Percentiles rank a stretch among this genome's conserved stretches.
These are phyloP conservation scores for Spilogale gracilis DNA, from an alignment of 2,113 vertebrate species.

Conservation along the genomic window DNA sequence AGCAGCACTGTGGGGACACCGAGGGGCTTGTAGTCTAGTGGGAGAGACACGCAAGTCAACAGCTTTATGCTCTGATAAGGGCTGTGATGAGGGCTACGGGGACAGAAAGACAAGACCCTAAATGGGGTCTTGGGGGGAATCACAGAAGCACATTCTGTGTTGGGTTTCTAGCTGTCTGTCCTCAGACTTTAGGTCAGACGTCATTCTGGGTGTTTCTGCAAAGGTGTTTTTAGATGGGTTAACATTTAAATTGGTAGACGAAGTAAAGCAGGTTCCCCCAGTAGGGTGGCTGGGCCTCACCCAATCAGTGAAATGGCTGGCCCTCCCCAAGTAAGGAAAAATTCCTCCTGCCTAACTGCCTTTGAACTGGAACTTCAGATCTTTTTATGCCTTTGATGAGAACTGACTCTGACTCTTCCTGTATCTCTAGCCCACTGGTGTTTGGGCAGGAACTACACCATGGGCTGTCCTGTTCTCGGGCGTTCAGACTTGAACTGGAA, in stretches of 20 bases:
- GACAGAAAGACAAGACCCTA: not conserved
- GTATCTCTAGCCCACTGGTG: not conserved
- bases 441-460: not conserved
- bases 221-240: not conserved
- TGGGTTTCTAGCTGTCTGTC: not conserved
- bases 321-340: not conserved
- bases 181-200: not conserved
- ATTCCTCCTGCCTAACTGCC: not conserved
- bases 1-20: not conserved
- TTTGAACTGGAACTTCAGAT: not conserved
- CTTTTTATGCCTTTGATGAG: not conserved
- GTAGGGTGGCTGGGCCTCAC: not conserved
- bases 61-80: not conserved
- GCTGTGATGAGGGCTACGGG: not conserved
- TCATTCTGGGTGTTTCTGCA: not conserved
- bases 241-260: not conserved
- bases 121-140: not conserved
- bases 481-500: not conserved
- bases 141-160: not conserved
- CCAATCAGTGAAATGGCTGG: not conserved
- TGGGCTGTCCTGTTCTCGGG: not conserved
- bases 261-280: not conserved
- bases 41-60: not conserved
- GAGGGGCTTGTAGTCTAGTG: not conserved
- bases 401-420: not conserved